Percentiles rank a stretch among this genome's conserved stretches.
Evolutionary conservation across 2,888 invertebrate genomes (phyloP).

Genomic region (Papilio protenor): DNA sequence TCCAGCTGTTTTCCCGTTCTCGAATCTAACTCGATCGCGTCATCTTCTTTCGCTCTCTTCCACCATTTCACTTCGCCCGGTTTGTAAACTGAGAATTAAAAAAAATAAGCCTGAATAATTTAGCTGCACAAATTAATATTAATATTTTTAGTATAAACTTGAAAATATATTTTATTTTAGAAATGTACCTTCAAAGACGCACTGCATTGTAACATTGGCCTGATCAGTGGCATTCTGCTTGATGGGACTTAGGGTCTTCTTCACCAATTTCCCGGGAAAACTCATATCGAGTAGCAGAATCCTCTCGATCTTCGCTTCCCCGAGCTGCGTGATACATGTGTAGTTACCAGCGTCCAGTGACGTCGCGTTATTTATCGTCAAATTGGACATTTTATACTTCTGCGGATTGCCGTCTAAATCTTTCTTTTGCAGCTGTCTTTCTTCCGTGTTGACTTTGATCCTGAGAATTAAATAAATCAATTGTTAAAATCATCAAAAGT

Average conservation of each 20-base stretch:
- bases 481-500: background rate
- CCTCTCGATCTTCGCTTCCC: slow-evolving; percentile 50
- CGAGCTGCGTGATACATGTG: slow-evolving; percentile 61
- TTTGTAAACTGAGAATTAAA: slow-evolving; percentile 65
- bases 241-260: slow-evolving; percentile 58
- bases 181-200: slow-evolving; percentile 73
- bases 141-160: slow-evolving; percentile 1
- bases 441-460: slow-evolving; percentile 54
- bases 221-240: slow-evolving; percentile 57
- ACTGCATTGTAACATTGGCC: slow-evolving; percentile 59
- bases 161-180: background rate
- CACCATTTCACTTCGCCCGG: slow-evolving; percentile 69
- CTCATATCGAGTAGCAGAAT: slow-evolving; percentile 59
- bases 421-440: slow-evolving; percentile 50
- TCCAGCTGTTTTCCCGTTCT: slow-evolving; percentile 46
- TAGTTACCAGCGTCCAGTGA: slow-evolving; percentile 68
- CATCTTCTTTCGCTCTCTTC: slow-evolving; percentile 57
- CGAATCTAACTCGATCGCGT: slow-evolving; percentile 49
- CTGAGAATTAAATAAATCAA: slow-evolving; percentile 52
- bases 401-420: slow-evolving; percentile 61
- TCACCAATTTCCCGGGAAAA: slow-evolving; percentile 60
- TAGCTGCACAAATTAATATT: no score
- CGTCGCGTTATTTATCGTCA: slow-evolving; percentile 62
- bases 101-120: background rate
- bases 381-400: slow-evolving; percentile 57